Percentiles rank a stretch among this genome's conserved stretches.
These are phyloP conservation scores for Drosophila persimilis DNA, from an alignment of 1,140 invertebrate species.

Conservation along the genomic window DNA sequence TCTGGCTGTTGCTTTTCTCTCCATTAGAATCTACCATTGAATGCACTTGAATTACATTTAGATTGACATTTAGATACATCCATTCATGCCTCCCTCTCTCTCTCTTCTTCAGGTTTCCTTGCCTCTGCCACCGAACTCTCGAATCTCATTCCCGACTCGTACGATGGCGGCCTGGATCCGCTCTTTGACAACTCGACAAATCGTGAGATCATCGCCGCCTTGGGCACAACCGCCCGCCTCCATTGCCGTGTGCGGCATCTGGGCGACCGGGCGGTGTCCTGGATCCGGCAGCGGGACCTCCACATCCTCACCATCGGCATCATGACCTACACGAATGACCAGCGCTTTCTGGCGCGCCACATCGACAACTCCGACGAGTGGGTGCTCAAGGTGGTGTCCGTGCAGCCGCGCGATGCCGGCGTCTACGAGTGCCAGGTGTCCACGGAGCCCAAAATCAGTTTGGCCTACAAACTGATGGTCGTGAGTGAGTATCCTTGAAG, in stretches of 20 bases:
- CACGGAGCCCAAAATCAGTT: conserved; percentile 93
- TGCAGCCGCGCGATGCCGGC: conserved; percentile 89
- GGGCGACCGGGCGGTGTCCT: conserved; percentile 92
- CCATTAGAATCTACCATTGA: conserved; percentile 27
- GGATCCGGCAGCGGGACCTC: conserved; percentile 89
- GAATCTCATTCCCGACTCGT: conserved; percentile 70
- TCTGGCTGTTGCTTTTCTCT: conserved; percentile 6
- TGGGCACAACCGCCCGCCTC: conserved; percentile 92
- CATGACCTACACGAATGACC: conserved; percentile 90
- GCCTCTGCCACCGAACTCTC: conserved; percentile 66
- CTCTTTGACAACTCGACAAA: conserved; percentile 95
- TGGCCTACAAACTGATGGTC: conserved; percentile 91
- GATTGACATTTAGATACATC: conserved; percentile 76
- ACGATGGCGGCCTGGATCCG: conserved; percentile 85
- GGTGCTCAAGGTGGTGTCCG: conserved; percentile 92
- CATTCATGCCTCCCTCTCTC: conserved; percentile 29
- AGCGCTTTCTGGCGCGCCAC: conserved; percentile 90
- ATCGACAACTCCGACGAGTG: conserved; percentile 93
- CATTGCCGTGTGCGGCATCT: conserved; percentile 93
- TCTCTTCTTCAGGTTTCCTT: conserved; percentile 10
- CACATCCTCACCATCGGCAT: conserved; percentile 90
- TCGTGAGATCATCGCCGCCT: conserved; percentile 91
- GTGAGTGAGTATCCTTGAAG: conserved; percentile 87
- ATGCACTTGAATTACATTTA: conserved; percentile 77
- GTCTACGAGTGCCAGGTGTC: conserved; percentile 94